Percentiles rank a stretch among this genome's conserved stretches.
phyloP scores from a whole-genome alignment of 2,888 invertebrate genomes.

The Chalcis sispes region DNA sequence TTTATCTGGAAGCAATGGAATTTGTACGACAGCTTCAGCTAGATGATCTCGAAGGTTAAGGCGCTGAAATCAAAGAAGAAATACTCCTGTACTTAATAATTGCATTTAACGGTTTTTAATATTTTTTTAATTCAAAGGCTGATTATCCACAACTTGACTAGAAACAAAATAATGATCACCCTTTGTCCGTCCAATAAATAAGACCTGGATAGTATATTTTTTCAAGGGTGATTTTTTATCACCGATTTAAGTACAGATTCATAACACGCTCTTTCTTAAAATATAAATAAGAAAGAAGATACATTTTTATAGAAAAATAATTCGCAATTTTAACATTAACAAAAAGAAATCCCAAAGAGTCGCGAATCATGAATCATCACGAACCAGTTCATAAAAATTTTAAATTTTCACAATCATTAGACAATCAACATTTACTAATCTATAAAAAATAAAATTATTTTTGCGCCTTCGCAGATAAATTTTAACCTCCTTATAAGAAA shows the following conservation, averaged over 20 bases:
- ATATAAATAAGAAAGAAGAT: slow-evolving; percentile 16
- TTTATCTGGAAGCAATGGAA: slow-evolving; percentile 49
- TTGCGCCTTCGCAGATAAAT: slow-evolving; percentile 58
- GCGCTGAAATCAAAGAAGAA: slow-evolving; percentile 27
- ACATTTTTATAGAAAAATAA: slow-evolving; percentile 29
- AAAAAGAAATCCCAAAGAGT: slow-evolving; percentile 13
- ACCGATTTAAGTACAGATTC: slow-evolving; percentile 24
- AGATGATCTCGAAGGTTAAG: slow-evolving; percentile 56
- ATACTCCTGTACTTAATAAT: slow-evolving; percentile 53
- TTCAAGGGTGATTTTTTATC: slow-evolving; percentile 48
- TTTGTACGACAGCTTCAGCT: slow-evolving; percentile 50
- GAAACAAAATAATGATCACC: slow-evolving; percentile 32
- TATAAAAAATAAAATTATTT: slow-evolving; percentile 31
- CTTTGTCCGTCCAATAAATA: slow-evolving; percentile 53
- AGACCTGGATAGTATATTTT: slow-evolving; percentile 54
- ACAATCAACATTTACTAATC: slow-evolving; percentile 30
- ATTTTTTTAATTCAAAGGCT: slow-evolving; percentile 29
- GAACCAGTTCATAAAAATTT: neutral
- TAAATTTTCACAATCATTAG: slow-evolving; percentile 32
- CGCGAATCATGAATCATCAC: neutral
- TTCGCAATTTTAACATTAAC: slow-evolving; percentile 16
- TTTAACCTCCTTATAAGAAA: slow-evolving; percentile 38
- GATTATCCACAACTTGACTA: slow-evolving; percentile 8
- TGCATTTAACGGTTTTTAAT: slow-evolving; percentile 39
- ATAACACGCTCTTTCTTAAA: neutral